Conservation (phyloP, 2,797 vertebrate species). For the Platalea minor region DNA sequence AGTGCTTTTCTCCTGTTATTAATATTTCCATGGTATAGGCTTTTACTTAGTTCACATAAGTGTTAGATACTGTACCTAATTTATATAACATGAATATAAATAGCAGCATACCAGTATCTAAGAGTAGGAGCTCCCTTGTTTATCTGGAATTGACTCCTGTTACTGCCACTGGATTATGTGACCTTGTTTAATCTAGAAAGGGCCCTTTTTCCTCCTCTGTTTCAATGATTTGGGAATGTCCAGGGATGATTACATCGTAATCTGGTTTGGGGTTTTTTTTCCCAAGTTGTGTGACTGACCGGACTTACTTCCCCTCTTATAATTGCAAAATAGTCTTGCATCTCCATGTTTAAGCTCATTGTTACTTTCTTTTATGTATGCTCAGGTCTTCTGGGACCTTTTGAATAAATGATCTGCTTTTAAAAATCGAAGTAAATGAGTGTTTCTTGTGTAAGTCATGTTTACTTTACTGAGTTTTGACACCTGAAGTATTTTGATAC, state of each 20-base stretch:
- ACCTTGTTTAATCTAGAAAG: neutral
- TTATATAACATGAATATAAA: neutral
- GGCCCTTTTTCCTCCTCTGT: neutral
- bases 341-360: neutral
- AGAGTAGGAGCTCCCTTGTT: neutral
- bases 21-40: neutral
- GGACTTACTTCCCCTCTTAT: neutral
- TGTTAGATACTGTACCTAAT: neutral
- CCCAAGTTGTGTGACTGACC: neutral
- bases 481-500: neutral
- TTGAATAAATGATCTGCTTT: neutral
- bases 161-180: neutral
- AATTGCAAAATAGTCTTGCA: neutral
- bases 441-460: neutral
- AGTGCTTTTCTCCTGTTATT: neutral
- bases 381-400: neutral
- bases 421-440: neutral
- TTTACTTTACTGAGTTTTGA: neutral
- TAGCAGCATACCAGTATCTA: neutral
- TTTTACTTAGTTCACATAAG: neutral
- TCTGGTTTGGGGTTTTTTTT: neutral
- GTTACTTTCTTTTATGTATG: neutral
- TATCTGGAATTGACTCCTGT: neutral
- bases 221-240: neutral
- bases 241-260: neutral